Percentiles rank a stretch among this genome's conserved stretches.
Conservation (phyloP, 1,140 invertebrate genomes). For the Hyphantria cunea region DNA sequence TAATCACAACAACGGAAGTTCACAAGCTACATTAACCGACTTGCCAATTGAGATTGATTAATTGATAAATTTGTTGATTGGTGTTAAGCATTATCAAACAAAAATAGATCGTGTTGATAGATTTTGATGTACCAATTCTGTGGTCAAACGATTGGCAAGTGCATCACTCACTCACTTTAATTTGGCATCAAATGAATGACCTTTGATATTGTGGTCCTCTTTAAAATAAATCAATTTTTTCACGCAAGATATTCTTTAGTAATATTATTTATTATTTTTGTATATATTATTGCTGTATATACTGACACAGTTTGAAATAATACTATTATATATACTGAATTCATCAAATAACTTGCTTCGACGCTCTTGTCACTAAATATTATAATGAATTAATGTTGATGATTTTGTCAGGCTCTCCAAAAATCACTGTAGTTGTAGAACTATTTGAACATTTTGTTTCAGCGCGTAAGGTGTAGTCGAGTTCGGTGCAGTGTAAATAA, state of each 20-base stretch:
- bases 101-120: conserved; percentile 24
- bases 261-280: conserved; percentile 13
- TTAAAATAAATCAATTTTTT: conserved; percentile 11
- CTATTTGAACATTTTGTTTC: conserved; percentile 35
- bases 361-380: conserved; percentile 6
- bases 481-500: conserved; percentile 40
- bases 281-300: conserved; percentile 22
- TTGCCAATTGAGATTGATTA: conserved; percentile 30
- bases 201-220: conserved; percentile 11
- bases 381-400: neutral
- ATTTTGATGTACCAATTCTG: conserved; percentile 18
- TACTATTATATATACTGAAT: conserved; percentile 4
- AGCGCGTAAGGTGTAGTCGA: conserved; percentile 22
- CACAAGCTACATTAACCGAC: conserved; percentile 35
- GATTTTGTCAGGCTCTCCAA: neutral
- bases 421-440: conserved; percentile 17
- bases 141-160: conserved; percentile 38
- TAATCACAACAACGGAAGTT: conserved; percentile 8
- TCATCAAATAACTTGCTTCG: conserved; percentile 14
- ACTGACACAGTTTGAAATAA: conserved; percentile 2
- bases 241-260: conserved; percentile 1
- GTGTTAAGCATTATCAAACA: conserved; percentile 3
- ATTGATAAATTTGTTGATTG: neutral
- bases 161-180: conserved; percentile 31
- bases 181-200: conserved; percentile 34